These are phyloP conservation scores for Celastrina argiolus DNA, from an alignment of 2,888 invertebrate genomes.

Conservation along the genomic window DNA sequence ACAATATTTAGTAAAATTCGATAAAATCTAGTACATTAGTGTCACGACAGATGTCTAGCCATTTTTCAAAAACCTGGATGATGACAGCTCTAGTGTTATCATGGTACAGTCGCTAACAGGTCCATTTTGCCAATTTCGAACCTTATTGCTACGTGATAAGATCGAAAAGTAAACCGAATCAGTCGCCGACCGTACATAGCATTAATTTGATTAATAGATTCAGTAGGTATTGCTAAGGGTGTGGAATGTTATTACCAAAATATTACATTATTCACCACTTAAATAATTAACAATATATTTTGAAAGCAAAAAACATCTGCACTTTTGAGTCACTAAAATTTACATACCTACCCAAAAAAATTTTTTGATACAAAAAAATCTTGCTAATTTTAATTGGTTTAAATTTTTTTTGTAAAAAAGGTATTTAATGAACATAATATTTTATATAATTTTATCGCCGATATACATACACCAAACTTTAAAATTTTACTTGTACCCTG, in stretches of 20 bases:
- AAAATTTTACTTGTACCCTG: not conserved
- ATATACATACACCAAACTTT: not conserved
- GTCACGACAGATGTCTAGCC: not conserved
- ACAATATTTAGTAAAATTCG: not conserved
- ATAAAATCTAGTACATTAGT: constrained; percentile 2
- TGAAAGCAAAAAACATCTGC: not conserved
- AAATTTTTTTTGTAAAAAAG: not conserved
- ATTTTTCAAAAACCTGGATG: constrained; percentile 14
- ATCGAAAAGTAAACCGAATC: too few relatives aligned
- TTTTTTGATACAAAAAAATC: not conserved
- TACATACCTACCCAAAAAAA: not conserved
- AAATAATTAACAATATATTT: constrained; percentile 1
- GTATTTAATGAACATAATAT: not conserved
- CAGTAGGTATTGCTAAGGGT: not conserved
- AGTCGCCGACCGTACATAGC: too few relatives aligned
- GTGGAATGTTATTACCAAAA: not conserved
- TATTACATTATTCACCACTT: not conserved
- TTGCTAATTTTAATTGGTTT: not conserved
- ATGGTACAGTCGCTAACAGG: too few relatives aligned
- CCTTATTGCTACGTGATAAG: too few relatives aligned
- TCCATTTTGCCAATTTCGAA: too few relatives aligned
- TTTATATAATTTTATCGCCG: not conserved
- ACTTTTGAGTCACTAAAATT: not conserved
- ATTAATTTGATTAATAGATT: constrained; percentile 15
- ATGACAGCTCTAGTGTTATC: constrained; percentile 2